Base-by-base conservation (phyloP, 2,113 vertebrate species). In the Neofelis nebulosa region DNA sequence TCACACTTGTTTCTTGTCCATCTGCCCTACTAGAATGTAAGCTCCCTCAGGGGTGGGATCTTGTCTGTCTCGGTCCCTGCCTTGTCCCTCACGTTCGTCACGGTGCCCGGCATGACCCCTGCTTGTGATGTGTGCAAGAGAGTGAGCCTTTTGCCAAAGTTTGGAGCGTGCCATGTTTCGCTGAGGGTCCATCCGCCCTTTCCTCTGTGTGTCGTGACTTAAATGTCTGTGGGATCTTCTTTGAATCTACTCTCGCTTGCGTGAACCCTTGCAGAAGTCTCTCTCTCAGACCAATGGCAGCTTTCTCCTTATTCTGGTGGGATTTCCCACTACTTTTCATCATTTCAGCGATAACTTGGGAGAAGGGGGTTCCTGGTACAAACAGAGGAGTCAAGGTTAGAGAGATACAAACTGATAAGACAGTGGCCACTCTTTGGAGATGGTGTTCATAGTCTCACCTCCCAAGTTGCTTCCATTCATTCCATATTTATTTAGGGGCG, bases 121-220 rank as follows among this genome's bases (percentile, higher is more conserved):
- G 9, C 61, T n/a, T 9, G 0, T 50, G 74, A 81, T 0, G 0
- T 61, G 50, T 78, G 19, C 7, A 6, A 41, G 8, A 36, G 41
- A 36, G 16, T 7, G 4, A 52, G 45, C n/a, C 74, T 76, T 90
- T 27, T 38, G 81, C 84, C 61, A 18, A 50, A 66, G 71, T 38
- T 12, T 4, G 4, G 66, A 19, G 0, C 5, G 1, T 41, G 36
- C 19, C 10, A 3, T n/a, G 15, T 63, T 69, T 88, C 45, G 36
- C 41, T 29, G 71, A 84, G 25, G 19, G 13, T 29, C 41, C 66
- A 13, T 29, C 61, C 13, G 33, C 18, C 7, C 38, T 31, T 63
- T 85, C 73, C 45, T 73, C 31, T 66, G 27, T 3, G 3, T 33
- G 7, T 13, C 16, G 16, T 85, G 45, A 74, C 57, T 48, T 7